phyloP scores from a whole-genome alignment of 2,797 vertebrate genomes.

The Sandelia bainsii region DNA sequence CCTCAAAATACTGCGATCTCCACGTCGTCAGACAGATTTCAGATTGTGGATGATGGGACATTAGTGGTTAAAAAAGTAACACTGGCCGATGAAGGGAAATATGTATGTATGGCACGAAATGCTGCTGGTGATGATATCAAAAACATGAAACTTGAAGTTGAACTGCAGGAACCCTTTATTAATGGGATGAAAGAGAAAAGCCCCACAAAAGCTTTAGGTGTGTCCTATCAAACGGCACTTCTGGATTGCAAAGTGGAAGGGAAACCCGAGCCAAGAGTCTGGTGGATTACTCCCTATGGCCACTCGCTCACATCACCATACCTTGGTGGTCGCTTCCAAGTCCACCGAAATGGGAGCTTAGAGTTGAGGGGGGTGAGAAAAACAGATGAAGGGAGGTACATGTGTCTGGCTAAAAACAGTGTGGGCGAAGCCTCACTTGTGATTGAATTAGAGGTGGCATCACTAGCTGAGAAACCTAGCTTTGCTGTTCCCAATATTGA shows the following conservation, averaged over 20 bases:
- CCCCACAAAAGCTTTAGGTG: conserved; percentile 66
- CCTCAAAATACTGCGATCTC: conserved; percentile 80
- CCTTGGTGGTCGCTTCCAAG: conserved; percentile 84
- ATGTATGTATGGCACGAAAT: conserved; percentile 83
- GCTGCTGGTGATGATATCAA: conserved; percentile 83
- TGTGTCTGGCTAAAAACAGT: conserved; percentile 81
- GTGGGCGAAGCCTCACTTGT: conserved; percentile 82
- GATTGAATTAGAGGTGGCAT: conserved; percentile 82
- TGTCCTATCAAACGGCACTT: conserved; percentile 83
- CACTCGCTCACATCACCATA: conserved; percentile 80
- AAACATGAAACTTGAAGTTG: conserved; percentile 78
- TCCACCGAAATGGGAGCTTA: conserved; percentile 85
- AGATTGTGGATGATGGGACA: conserved; percentile 75
- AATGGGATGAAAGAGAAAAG: conserved; percentile 74
- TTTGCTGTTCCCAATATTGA: conserved; percentile 86
- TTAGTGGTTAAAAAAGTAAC: conserved; percentile 80
- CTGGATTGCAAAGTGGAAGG: conserved; percentile 83
- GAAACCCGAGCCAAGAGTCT: conserved; percentile 82
- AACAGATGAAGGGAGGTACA: conserved; percentile 83
- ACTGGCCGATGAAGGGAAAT: conserved; percentile 83
- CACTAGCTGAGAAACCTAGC: conserved; percentile 86
- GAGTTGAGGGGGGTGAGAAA: conserved; percentile 85
- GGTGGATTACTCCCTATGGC: conserved; percentile 83
- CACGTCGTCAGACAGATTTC: conserved; percentile 72
- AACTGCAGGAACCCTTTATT: conserved; percentile 80